phyloP scores from a whole-genome alignment of 2,888 invertebrate species.

The Meloe dianella region DNA sequence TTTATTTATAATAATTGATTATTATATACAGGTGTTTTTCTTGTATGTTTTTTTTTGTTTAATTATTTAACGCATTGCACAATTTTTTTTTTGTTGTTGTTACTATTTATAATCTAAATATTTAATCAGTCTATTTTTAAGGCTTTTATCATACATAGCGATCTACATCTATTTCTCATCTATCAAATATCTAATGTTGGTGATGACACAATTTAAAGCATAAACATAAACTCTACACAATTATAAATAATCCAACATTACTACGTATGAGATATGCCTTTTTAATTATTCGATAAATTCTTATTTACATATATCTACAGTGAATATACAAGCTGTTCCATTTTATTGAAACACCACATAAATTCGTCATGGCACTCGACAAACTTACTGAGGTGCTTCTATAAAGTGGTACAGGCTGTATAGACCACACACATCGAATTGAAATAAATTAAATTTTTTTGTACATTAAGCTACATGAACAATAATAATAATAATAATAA shows the following conservation, averaged over 20 bases:
- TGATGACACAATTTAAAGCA: constrained; percentile 26
- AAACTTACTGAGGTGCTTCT: background rate
- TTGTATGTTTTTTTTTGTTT: background rate
- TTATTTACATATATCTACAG: background rate
- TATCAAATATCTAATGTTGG: constrained; percentile 12
- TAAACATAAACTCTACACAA: constrained; percentile 12
- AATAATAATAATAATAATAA: too few relatives aligned
- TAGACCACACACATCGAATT: background rate
- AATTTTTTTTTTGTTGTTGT: constrained; percentile 21
- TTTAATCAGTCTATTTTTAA: constrained; percentile 44
- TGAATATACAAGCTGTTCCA: background rate
- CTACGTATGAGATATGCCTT: constrained; percentile 28
- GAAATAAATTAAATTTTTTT: constrained; percentile 8
- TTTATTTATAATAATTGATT: constrained; percentile 12
- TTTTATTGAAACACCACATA: too few relatives aligned
- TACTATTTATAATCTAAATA: constrained; percentile 35
- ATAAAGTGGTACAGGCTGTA: background rate
- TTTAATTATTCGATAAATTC: background rate
- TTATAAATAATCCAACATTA: constrained; percentile 22
- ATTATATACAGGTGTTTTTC: constrained; percentile 22
- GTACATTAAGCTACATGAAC: constrained; percentile 1
- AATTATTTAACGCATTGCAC: constrained; percentile 37
- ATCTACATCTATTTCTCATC: constrained; percentile 21
- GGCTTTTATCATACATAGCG: constrained; percentile 40
- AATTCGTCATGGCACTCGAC: too few relatives aligned